These are phyloP conservation scores for Pristionchus maxplancki DNA, from an alignment of 2,888 invertebrate species.

Conservation along the genomic window DNA sequence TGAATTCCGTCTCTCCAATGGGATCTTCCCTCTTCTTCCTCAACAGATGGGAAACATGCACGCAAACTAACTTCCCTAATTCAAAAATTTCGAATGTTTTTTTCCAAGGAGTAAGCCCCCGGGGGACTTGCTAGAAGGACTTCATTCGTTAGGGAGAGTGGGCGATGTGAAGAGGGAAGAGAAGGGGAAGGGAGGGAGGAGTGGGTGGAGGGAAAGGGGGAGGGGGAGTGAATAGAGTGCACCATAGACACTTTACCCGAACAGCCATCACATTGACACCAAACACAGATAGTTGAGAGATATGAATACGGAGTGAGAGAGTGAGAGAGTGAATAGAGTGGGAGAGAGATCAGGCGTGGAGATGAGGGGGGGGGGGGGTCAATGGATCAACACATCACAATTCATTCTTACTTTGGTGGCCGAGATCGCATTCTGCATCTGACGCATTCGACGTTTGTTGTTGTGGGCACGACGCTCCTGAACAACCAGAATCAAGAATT, in stretches of 20 bases:
- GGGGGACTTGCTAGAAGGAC: background rate
- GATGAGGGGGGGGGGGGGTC: background rate
- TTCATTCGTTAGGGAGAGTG: background rate
- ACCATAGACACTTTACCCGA: background rate
- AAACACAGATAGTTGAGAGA: conserved; percentile 27
- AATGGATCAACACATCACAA: background rate
- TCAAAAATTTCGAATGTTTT: background rate
- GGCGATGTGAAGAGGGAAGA: background rate
- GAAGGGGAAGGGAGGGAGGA: background rate
- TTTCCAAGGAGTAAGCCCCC: background rate
- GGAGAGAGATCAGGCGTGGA: conserved; percentile 17
- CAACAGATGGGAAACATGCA: conserved; percentile 16
- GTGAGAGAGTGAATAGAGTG: background rate
- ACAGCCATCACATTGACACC: conserved; percentile 24
- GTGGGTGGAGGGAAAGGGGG: background rate
- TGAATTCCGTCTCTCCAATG: conserved; percentile 14
- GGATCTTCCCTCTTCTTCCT: background rate
- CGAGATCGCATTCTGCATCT: conserved; percentile 69
- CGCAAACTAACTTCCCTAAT: background rate
- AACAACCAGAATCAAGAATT: background rate
- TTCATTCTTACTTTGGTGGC: conserved; percentile 62
- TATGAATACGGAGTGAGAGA: background rate
- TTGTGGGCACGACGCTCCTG: conserved; percentile 73
- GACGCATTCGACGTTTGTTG: conserved; percentile 72
- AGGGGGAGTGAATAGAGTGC: background rate